Evolutionary conservation across 2,797 vertebrate genomes (phyloP).

Genomic region (Lithobates sylvaticus): DNA sequence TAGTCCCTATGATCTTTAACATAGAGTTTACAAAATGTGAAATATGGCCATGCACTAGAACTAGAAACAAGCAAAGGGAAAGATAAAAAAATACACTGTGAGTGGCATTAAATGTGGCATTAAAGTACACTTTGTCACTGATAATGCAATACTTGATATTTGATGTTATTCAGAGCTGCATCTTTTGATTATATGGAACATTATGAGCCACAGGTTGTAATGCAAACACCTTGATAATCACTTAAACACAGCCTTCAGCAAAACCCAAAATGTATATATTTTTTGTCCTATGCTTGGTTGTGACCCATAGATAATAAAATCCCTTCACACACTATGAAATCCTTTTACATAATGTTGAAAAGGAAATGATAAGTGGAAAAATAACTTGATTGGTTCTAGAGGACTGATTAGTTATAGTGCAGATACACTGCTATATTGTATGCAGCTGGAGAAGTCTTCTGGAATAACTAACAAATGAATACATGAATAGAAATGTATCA

Average conservation of each 20-base stretch:
- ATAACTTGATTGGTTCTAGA: constrained; percentile 36
- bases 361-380: constrained; percentile 20
- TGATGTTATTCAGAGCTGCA: too few relatives aligned
- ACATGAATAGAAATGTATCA: constrained; percentile 38
- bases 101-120: too few relatives aligned
- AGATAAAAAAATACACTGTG: too few relatives aligned
- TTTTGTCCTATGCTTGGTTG: background rate
- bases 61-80: too few relatives aligned
- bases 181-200: background rate
- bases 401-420: constrained; percentile 31
- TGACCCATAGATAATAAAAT: constrained; percentile 30
- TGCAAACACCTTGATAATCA: constrained; percentile 3
- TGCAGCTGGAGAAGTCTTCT: constrained; percentile 19
- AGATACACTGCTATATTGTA: constrained; percentile 11
- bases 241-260: constrained; percentile 12
- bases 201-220: background rate
- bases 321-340: constrained; percentile 33
- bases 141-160: too few relatives aligned
- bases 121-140: too few relatives aligned
- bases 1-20: too few relatives aligned
- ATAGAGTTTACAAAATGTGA: too few relatives aligned
- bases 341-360: constrained; percentile 29
- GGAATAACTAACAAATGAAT: constrained; percentile 44
- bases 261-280: constrained; percentile 17
- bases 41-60: too few relatives aligned